phyloP scores from a whole-genome alignment of 2,113 vertebrate genomes.

The Ceratotherium simum region DNA sequence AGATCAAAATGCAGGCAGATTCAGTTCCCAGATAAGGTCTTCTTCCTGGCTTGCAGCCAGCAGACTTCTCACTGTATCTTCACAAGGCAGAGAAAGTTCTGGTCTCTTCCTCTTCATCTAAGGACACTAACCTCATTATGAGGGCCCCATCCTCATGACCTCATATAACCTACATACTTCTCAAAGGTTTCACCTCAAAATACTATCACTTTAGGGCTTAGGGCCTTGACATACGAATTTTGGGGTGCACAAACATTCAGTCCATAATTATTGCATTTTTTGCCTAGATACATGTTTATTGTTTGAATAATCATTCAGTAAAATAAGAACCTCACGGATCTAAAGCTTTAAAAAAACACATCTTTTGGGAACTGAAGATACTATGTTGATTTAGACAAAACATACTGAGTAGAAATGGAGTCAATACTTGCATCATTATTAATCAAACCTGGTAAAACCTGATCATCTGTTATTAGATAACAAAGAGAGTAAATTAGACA shows the following conservation, averaged over 20 bases:
- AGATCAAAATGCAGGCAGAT: not conserved
- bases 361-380: not conserved
- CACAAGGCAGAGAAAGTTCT: not conserved
- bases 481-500: not conserved
- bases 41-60: not conserved
- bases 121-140: not conserved
- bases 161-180: not conserved
- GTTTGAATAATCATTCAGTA: not conserved
- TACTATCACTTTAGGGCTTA: not conserved
- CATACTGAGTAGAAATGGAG: not conserved
- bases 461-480: not conserved
- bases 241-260: not conserved
- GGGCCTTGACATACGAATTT: not conserved
- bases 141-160: not conserved
- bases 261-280: not conserved
- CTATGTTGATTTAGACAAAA: not conserved
- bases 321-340: not conserved
- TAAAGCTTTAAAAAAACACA: not conserved
- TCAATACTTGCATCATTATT: not conserved
- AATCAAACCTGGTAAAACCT: not conserved
- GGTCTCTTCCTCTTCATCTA: not conserved
- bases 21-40: not conserved
- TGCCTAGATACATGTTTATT: accelerated
- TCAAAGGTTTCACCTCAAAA: not conserved
- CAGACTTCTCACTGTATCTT: not conserved